Evolutionary conservation across 92 coral and sea anemone genomes (phyloP).

Genomic region (Ricordea florida): DNA sequence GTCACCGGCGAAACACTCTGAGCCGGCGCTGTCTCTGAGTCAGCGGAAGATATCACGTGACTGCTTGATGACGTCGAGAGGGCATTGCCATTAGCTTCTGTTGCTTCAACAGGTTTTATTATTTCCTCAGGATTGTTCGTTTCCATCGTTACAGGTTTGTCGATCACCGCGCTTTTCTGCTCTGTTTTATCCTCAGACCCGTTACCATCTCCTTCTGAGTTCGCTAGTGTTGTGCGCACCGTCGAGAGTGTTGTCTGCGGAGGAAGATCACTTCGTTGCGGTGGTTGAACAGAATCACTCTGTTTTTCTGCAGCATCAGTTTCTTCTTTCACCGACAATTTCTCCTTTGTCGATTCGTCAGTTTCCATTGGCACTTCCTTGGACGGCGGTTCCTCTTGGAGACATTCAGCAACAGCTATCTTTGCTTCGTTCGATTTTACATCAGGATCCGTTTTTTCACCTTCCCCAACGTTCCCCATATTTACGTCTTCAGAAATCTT

Average conservation of each 20-base stretch:
- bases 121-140: not conserved
- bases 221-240: not conserved
- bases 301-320: no score
- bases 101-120: not conserved
- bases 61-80: not conserved
- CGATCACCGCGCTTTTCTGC: no score
- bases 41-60: not conserved
- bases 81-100: not conserved
- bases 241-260: not conserved
- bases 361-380: slow-evolving; percentile 10
- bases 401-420: no score
- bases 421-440: no score
- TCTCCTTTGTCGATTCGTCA: not conserved
- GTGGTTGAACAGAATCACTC: no score
- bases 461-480: no score
- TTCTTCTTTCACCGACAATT: no score
- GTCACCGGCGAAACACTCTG: not conserved
- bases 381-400: not conserved
- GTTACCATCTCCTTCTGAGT: no score
- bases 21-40: not conserved
- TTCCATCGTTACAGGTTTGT: not conserved
- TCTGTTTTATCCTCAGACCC: no score
- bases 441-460: not conserved
- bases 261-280: no score
- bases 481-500: not conserved